These are phyloP conservation scores for Nomia melanderi DNA, from an alignment of 1,140 invertebrate species.

Conservation along the genomic window DNA sequence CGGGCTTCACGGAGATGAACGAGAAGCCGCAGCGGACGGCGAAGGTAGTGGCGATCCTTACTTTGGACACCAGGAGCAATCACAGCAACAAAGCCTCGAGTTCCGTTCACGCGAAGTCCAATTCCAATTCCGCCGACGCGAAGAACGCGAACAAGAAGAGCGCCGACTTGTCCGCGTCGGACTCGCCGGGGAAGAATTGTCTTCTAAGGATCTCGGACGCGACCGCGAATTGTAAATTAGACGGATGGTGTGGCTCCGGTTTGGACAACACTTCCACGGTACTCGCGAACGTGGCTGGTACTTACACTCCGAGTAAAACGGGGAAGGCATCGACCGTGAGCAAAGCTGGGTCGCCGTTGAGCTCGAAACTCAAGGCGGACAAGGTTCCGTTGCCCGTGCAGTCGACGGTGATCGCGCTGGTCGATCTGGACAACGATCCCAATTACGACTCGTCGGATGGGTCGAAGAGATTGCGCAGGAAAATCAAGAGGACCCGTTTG, in stretches of 20 bases:
- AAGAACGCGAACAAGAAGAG: slow-evolving; percentile 25
- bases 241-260: slow-evolving; percentile 26
- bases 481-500: slow-evolving; percentile 55
- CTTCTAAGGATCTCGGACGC: slow-evolving; percentile 36
- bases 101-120: slow-evolving; percentile 17
- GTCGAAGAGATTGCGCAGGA: slow-evolving; percentile 34
- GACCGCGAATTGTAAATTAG: slow-evolving; percentile 17
- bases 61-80: slow-evolving; percentile 67
- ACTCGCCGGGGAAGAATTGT: slow-evolving; percentile 26
- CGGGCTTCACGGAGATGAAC: slow-evolving; percentile 4
- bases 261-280: slow-evolving; percentile 1
- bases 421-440: slow-evolving; percentile 62
- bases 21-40: slow-evolving; percentile 77
- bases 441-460: slow-evolving; percentile 48
- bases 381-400: slow-evolving; percentile 26
- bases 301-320: slow-evolving; percentile 30
- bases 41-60: slow-evolving; percentile 77
- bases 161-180: background rate
- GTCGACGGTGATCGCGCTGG: slow-evolving; percentile 34
- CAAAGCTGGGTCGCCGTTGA: background rate
- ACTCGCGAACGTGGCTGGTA: slow-evolving; percentile 27
- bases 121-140: background rate
- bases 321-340: slow-evolving; percentile 8
- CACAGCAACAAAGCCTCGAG: slow-evolving; percentile 31
- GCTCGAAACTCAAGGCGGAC: slow-evolving; percentile 21